Evolutionary conservation across 35 echinoderm and acorn worm species (phyloP), one percentile per base, ranked within the genome.

Genomic region (Heliocidaris tuberculata): DNA sequence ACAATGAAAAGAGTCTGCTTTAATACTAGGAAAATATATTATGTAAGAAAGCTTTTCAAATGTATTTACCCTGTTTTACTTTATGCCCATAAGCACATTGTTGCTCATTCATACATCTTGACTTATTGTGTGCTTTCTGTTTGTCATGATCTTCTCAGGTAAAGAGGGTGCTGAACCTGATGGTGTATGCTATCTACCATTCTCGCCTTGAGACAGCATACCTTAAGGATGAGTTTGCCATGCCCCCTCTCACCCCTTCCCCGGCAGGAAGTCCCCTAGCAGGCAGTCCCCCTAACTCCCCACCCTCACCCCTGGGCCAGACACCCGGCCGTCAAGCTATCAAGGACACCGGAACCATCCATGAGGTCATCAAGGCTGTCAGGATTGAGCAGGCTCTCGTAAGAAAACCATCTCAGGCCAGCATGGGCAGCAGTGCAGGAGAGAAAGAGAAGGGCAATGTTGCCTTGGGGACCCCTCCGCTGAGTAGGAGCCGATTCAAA

Each of bases 211-310:
- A 99, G 94, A 94, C 95, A 17, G 93, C 98, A 10, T 99, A 95
- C 93, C 92, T 99, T 10, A 97, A 95, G 95, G 98, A 99, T 94
- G 96, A 96, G 48, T 97, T 93, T 95, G 97, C 97, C 30, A 94
- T 94, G 94, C 95, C 95, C 21, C 97, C 96, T 30, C n/a, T 93
- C 48, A 49, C 47, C 31, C 49, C 94, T 48, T 59, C 65, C 16
- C 30, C 52, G 1, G 48, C 35, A 50, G 93, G 59, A 0, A 61
- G 93, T n/a, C 93, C 94, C 31, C 93, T n/a, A 8, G 48, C 35
- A 50, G 93, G 59, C 0, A 61, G 93, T n/a, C 93, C 94, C 31
- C 93, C 95, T 10, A 94, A 89, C 32, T 50, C 85, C 27, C 50
- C 86, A 48, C 65, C 93, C n/a, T 85, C 95, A 2, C 85, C 95